Evolutionary conservation across 1,140 invertebrate genomes (phyloP), one percentile per base, ranked within the genome.

Genomic region (Drosophila albomicans): DNA sequence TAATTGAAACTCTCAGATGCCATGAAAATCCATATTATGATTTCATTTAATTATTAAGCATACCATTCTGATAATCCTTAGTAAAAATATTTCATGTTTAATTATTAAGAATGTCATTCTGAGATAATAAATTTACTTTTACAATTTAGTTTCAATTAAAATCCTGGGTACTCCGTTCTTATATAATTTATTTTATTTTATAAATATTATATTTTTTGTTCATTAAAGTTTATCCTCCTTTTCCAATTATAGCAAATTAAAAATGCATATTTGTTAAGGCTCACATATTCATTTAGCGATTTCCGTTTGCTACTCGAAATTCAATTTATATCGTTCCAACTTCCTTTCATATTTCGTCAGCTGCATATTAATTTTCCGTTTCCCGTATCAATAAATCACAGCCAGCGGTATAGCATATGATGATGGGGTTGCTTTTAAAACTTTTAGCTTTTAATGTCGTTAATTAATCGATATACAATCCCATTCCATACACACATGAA

Each of bases 361-460:
- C 46, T 75, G 28, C 73, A 75, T 75, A 75, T 72, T 75, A 75
- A 75, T 75, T 75, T 65, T 75, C 73, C 73, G 61, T 54, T 75
- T 75, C 68, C 68, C 30, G 20, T 25, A 8, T 2, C 15, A 57
- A 62, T 81, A 86, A 85, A 85, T 84, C 74, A 77, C 79, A 82
- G 51, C 20, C 25, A 56, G 13, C 38, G 15, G 15, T 45, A 41
- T 28, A 38, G 4, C 49, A 69, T 48, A 49, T 72, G 56, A 20
- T 16, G 30, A 43, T 4, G 10, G 35, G n/a, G 15, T 51, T 20
- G 57, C 35, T 68, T 62, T 54, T 3, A 71, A 87, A 88, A 78
- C 80, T 84, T 80, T 74, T 79, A 87, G 82, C 84, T 87, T 84
- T 87, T 87, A 87, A 87, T 87, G 78, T 68, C 63, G 73, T 88